A percentile compares a stretch with the other conserved stretches of the same genome.
phyloP scores from a whole-genome alignment of 2,113 vertebrate genomes.

The Anser brachyrhynchus region DNA sequence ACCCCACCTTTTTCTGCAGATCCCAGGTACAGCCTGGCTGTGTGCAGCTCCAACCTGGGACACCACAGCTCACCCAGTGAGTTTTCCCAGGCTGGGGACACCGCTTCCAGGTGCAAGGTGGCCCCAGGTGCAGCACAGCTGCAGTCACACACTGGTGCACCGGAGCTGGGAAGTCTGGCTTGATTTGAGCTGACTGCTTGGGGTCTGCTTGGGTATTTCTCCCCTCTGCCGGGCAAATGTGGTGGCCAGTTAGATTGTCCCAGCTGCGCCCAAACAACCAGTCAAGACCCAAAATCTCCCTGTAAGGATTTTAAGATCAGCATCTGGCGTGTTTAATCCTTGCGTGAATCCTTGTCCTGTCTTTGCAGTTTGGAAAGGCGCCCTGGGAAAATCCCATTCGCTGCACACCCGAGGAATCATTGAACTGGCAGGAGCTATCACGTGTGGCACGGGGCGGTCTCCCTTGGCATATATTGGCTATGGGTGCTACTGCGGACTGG shows the following conservation, averaged over 20 bases:
- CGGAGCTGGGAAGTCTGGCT: not conserved
- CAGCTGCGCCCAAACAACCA: not conserved
- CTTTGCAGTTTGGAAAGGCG: slow-evolving; percentile 73
- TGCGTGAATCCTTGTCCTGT: not conserved
- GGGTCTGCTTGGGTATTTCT: not conserved
- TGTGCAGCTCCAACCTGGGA: not conserved
- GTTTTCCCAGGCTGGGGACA: not conserved
- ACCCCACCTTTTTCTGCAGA: not conserved
- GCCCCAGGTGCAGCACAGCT: not conserved
- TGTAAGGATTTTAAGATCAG: not conserved
- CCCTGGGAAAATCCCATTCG: slow-evolving; percentile 61
- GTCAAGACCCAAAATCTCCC: not conserved
- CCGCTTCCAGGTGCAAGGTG: not conserved
- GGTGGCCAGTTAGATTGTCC: not conserved
- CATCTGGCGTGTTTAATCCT: not conserved
- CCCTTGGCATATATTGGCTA: slow-evolving; percentile 83
- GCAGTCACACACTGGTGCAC: not conserved
- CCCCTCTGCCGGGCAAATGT: not conserved
- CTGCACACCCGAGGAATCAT: slow-evolving; percentile 81
- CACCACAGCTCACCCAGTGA: not conserved
- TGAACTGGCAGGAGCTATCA: slow-evolving; percentile 83
- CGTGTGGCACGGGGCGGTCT: slow-evolving; percentile 82
- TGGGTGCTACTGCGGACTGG: slow-evolving; percentile 90
- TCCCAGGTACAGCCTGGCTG: not conserved
- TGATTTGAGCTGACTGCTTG: not conserved